These are phyloP conservation scores for Andinoacara biseriatus DNA, from an alignment of 2,113 vertebrate genomes.

Conservation along the genomic window DNA sequence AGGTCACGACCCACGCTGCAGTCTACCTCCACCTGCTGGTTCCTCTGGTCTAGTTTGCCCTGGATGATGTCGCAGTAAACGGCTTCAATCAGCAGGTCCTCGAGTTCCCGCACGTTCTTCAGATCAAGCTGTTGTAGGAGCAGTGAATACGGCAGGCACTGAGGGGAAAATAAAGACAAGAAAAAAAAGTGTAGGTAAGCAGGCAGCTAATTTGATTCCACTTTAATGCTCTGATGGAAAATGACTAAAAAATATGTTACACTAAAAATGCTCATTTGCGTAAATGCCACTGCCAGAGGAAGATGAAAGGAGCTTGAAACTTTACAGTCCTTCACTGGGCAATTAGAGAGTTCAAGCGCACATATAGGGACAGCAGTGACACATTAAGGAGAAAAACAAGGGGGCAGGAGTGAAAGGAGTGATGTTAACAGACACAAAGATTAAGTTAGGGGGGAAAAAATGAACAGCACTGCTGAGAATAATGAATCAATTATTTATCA, in stretches of 20 bases:
- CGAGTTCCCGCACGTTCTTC: slow-evolving; percentile 96
- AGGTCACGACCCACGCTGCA: slow-evolving; percentile 96
- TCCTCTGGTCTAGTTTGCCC: slow-evolving; percentile 97
- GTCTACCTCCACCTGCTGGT: slow-evolving; percentile 97
- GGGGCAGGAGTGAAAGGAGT: slow-evolving; percentile 35
- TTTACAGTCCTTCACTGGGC: slow-evolving; percentile 47
- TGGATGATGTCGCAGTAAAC: slow-evolving; percentile 99
- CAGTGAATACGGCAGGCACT: slow-evolving; percentile 95
- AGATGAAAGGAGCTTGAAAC: slow-evolving; percentile 29
- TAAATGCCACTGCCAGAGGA: slow-evolving; percentile 65
- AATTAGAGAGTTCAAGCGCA: slow-evolving; percentile 57
- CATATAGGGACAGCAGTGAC: slow-evolving; percentile 35
- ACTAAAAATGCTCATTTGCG: slow-evolving; percentile 54
- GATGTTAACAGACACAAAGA: slow-evolving; percentile 42
- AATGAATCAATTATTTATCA: slow-evolving; percentile 71
- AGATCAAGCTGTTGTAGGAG: slow-evolving; percentile 97
- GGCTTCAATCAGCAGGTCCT: slow-evolving; percentile 97
- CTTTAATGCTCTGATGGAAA: slow-evolving; percentile 27
- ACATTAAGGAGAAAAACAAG: slow-evolving; percentile 46
- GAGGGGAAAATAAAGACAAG: slow-evolving; percentile 1
- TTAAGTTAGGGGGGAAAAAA: slow-evolving; percentile 32
- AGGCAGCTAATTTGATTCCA: slow-evolving; percentile 22
- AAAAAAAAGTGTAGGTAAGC: slow-evolving; percentile 7
- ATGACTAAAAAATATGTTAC: slow-evolving; percentile 31
- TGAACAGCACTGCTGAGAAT: slow-evolving; percentile 34